Conservation (phyloP, 2,797 vertebrate species). For the Podarcis lilfordi region DNA sequence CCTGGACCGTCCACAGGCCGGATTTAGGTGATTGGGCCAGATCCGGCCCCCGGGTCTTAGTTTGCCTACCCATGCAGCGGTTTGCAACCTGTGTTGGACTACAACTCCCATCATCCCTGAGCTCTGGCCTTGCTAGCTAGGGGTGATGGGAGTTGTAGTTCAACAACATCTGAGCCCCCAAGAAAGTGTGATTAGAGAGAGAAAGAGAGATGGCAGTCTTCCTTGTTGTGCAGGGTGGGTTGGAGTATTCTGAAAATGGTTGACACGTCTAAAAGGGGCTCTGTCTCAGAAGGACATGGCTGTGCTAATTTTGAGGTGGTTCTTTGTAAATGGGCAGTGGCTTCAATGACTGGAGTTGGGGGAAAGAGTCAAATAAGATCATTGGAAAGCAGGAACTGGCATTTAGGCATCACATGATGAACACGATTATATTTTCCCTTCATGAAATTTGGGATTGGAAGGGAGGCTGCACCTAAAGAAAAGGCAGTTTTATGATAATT, state of each 20-base stretch:
- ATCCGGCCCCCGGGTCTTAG: too few species aligned
- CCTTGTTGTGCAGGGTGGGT: too few species aligned
- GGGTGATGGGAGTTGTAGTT: too few species aligned
- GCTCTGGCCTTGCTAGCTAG: too few species aligned
- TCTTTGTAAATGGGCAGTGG: neutral
- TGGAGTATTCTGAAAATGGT: neutral
- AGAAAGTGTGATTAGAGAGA: neutral
- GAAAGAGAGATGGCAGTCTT: neutral
- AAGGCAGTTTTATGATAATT: neutral
- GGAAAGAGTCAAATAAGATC: too few species aligned
- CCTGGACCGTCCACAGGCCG: rapidly evolving
- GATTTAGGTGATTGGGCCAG: too few species aligned
- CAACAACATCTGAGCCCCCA: too few species aligned
- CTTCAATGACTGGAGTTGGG: neutral
- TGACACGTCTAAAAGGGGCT: neutral
- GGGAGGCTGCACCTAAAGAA: too few species aligned
- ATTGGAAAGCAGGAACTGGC: neutral
- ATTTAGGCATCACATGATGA: neutral
- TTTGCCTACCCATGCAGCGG: too few species aligned
- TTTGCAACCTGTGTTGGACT: too few species aligned
- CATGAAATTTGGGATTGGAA: neutral
- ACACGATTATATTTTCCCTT: neutral
- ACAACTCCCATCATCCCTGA: too few species aligned
- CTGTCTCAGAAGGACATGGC: neutral
- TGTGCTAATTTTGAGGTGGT: neutral